Evolutionary conservation across 2,888 invertebrate species (phyloP).

Genomic region (Tenthredo distinguenda): DNA sequence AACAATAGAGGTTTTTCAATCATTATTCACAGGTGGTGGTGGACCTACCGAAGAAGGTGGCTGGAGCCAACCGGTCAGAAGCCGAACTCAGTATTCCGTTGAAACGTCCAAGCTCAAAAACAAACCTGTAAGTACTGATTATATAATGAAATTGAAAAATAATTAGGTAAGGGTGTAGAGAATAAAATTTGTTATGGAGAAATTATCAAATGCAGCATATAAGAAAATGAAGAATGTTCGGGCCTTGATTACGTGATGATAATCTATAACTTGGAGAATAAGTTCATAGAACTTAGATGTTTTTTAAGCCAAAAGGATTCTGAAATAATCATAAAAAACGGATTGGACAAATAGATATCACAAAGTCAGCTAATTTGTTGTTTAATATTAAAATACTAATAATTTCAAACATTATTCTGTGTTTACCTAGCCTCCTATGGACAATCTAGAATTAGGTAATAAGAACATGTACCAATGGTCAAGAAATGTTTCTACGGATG

Average conservation of each 20-base stretch:
- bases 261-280: slow-evolving; percentile 21
- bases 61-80: slow-evolving; percentile 69
- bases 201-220: neutral
- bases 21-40: slow-evolving; percentile 65
- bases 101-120: slow-evolving; percentile 79
- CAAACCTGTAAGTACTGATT: slow-evolving; percentile 76
- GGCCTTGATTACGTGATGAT: slow-evolving; percentile 32
- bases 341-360: neutral
- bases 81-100: slow-evolving; percentile 74
- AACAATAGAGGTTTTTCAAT: neutral
- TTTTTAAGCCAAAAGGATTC: slow-evolving; percentile 49
- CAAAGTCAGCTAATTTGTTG: neutral
- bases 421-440: slow-evolving; percentile 74
- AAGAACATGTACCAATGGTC: slow-evolving; percentile 73
- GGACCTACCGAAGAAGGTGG: slow-evolving; percentile 70
- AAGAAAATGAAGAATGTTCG: neutral
- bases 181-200: neutral
- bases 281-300: slow-evolving; percentile 39
- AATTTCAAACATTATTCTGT: slow-evolving; percentile 14
- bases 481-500: slow-evolving; percentile 54
- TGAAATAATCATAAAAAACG: slow-evolving; percentile 28
- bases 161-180: neutral
- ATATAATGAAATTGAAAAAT: neutral
- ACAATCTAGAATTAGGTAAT: slow-evolving; percentile 78
- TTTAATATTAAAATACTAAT: slow-evolving; percentile 1